A percentile compares a stretch with the other conserved stretches of the same genome.
Conservation (phyloP, 2,113 vertebrate species). For the Charadrius vociferus region DNA sequence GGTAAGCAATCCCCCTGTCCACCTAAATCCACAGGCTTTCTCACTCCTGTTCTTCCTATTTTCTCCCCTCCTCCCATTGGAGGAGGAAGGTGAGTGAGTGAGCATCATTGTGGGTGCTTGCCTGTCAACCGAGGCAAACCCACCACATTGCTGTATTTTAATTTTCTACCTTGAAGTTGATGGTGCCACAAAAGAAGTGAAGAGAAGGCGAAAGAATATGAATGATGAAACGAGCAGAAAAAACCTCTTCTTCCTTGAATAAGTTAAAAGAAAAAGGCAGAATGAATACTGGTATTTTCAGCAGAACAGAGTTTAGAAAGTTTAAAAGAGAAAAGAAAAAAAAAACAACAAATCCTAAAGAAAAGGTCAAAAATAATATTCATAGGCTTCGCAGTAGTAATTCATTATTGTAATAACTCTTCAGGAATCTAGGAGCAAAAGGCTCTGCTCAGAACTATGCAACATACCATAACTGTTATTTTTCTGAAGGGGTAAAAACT, state of each 20-base stretch:
- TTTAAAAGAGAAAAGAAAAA: not conserved
- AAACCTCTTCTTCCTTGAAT: not conserved
- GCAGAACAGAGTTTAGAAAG: not conserved
- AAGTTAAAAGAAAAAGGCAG: not conserved
- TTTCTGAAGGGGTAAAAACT: not conserved
- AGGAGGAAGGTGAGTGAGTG: not conserved
- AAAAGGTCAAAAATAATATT: not conserved
- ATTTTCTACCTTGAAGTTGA: not conserved
- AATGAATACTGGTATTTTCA: not conserved
- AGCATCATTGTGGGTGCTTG: not conserved
- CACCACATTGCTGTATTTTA: not conserved
- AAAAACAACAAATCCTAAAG: not conserved
- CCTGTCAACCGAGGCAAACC: not conserved
- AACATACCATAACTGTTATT: not conserved
- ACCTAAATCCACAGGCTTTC: not conserved
- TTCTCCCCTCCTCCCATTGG: not conserved
- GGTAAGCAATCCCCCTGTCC: not conserved
- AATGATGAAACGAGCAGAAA: not conserved
- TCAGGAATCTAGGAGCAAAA: not conserved
- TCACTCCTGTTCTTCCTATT: not conserved
- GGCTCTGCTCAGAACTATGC: not conserved
- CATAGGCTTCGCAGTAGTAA: not conserved
- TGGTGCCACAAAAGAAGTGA: not conserved
- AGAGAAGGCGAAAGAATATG: not conserved
- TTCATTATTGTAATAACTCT: constrained; percentile 51